Conservation (phyloP, 2,888 invertebrate genomes). For the Dicyrtomina minuta region DNA sequence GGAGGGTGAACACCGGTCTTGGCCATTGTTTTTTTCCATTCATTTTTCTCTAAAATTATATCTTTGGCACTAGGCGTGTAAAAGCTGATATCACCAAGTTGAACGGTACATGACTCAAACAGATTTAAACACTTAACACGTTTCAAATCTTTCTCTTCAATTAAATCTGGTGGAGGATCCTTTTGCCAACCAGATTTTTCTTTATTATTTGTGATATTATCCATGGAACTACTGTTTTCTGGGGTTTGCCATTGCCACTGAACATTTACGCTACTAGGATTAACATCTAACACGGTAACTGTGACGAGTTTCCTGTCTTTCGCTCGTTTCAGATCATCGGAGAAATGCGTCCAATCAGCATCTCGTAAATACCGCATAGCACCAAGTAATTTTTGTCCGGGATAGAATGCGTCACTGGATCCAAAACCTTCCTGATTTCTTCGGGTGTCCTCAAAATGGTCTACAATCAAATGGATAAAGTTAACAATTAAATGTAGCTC, state of each 20-base stretch:
- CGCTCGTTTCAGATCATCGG: slow-evolving; percentile 68
- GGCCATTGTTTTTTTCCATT: slow-evolving; percentile 65
- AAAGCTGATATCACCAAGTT: slow-evolving; percentile 85
- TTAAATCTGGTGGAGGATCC: slow-evolving; percentile 67
- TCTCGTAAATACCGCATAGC: slow-evolving; percentile 66
- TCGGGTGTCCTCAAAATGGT: slow-evolving; percentile 51
- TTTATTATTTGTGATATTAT: slow-evolving; percentile 39
- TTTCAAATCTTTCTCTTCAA: slow-evolving; percentile 75
- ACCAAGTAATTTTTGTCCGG: slow-evolving; percentile 74
- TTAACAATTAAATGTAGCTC: neutral
- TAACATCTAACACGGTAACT: slow-evolving; percentile 80
- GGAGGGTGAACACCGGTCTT: slow-evolving; percentile 23
- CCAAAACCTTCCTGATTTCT: slow-evolving; percentile 57
- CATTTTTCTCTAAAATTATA: slow-evolving; percentile 71
- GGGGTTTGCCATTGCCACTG: slow-evolving; percentile 76
- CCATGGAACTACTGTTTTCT: slow-evolving; percentile 29
- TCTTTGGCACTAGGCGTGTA: slow-evolving; percentile 76
- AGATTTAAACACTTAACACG: slow-evolving; percentile 79
- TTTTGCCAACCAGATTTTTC: slow-evolving; percentile 36
- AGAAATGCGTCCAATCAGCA: slow-evolving; percentile 77
- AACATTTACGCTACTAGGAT: slow-evolving; percentile 77
- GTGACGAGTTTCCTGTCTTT: slow-evolving; percentile 58
- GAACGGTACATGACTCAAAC: slow-evolving; percentile 82
- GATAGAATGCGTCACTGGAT: slow-evolving; percentile 61
- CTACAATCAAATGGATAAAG: too few species aligned